Base-by-base conservation (phyloP, 2,888 invertebrate species). In the Conistra vaccinii region DNA sequence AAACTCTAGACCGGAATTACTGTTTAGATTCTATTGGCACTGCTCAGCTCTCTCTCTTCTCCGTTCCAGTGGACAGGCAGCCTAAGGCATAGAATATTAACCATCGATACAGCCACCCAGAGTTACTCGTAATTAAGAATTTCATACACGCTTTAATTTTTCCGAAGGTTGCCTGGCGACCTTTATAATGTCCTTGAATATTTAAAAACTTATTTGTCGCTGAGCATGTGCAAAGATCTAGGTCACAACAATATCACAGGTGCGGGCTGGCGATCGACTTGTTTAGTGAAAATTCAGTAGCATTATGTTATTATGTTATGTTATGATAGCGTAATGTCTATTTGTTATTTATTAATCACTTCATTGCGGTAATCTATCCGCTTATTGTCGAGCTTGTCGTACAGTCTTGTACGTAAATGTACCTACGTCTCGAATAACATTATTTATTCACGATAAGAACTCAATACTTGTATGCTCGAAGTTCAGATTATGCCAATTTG, bases 391-490 rank as follows among this genome's bases (percentile, higher is more conserved):
- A 70, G 75, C 26, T 32, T 39, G 70, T 69, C 74, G 76, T 72
- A 75, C 78, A 83, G 39, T 79, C 58, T 66, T 63, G 72, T 69
- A 76, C 65, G 58, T 80, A 72, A 72, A 69, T 58, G 68, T 84
- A 48, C 23, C 9, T 48, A 78, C 73, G 76, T 82, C 84, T 86
- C 80, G 81, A 90, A 86, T 88, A 85, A 74, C 87, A 88, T 89
- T 88, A 89, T 81, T 89, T 87, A 90, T 89, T 90, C 80, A 88
- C 72, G 85, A 84, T 88, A 83, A 89, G 81, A 84, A 84, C 85
- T 87, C 83, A 78, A 85, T 83, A 55, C 78, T 78, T 80, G 75
- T 72, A 61, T 69, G 69, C 58, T 79, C 35, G 60, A 60, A 67
- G 57, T 67, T 65, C 72, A 75, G 76, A 80, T 79, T 69, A 69